These are phyloP conservation scores for Aplocera efformata DNA, from an alignment of 2,888 invertebrate species.

Conservation along the genomic window DNA sequence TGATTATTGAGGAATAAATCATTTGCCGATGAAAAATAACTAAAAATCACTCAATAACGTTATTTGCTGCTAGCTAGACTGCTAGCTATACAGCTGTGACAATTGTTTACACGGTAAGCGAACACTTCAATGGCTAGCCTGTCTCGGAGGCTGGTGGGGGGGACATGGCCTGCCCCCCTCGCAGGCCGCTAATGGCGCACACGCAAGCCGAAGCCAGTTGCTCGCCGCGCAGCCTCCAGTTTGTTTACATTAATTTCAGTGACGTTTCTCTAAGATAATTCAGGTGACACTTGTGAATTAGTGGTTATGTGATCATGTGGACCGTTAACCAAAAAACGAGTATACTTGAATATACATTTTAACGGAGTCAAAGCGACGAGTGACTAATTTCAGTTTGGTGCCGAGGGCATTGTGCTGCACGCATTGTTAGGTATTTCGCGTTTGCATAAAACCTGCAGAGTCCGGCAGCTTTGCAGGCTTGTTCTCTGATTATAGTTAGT, in stretches of 20 bases:
- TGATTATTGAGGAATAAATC: too few species aligned
- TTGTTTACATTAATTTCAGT: conserved; percentile 63
- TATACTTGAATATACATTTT: conserved; percentile 11
- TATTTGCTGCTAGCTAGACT: too few species aligned
- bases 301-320: conserved; percentile 40
- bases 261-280: conserved; percentile 15
- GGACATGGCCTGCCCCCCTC: conserved; percentile 50
- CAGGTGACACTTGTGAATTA: conserved; percentile 20
- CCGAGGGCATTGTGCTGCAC: conserved; percentile 44
- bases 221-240: conserved; percentile 75
- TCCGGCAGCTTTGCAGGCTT: conserved; percentile 35
- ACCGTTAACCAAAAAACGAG: conserved; percentile 23
- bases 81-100: conserved; percentile 58
- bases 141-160: conserved; percentile 47
- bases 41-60: too few species aligned
- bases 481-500: conserved; percentile 18
- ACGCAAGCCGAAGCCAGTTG: conserved; percentile 73
- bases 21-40: too few species aligned
- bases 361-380: conserved; percentile 26
- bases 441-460: conserved; percentile 57
- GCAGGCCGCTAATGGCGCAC: conserved; percentile 55
- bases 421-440: conserved; percentile 46
- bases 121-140: conserved; percentile 56
- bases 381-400: conserved; percentile 30
- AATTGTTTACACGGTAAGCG: conserved; percentile 60